Percentiles rank a stretch among this genome's conserved stretches.
phyloP scores from a whole-genome alignment of 2,797 vertebrate species.

The Bucorvus abyssinicus region DNA sequence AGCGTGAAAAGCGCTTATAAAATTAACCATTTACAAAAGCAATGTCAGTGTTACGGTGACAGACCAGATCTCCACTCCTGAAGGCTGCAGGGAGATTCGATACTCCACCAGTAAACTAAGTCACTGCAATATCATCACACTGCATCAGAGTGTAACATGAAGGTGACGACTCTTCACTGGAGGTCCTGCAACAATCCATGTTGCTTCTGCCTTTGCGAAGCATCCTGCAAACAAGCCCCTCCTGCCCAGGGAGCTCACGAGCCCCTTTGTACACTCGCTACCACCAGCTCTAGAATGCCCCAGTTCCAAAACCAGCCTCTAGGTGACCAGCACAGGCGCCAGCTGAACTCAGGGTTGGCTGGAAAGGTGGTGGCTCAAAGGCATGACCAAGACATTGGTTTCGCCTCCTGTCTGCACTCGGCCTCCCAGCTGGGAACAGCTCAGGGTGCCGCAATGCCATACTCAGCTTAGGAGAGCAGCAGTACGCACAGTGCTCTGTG shows the following conservation, averaged over 20 bases:
- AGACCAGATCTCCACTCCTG: not conserved
- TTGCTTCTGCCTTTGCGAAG: not conserved
- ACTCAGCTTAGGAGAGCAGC: not conserved
- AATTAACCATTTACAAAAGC: not conserved
- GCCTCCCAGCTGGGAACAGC: not conserved
- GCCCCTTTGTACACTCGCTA: fast-evolving
- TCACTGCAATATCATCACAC: not conserved
- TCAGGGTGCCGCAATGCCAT: not conserved
- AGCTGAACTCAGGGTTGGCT: not conserved
- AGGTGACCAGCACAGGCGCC: not conserved
- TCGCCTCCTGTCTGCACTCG: not conserved
- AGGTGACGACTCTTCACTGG: not conserved
- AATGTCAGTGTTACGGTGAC: not conserved
- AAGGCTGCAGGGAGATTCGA: not conserved
- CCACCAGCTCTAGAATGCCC: not conserved
- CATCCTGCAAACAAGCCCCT: not conserved
- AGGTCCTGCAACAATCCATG: not conserved
- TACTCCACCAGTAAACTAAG: not conserved
- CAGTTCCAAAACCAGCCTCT: not conserved
- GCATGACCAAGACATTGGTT: not conserved
- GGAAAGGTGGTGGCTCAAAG: not conserved
- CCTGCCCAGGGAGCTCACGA: not conserved
- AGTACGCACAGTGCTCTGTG: fast-evolving
- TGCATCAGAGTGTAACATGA: fast-evolving
- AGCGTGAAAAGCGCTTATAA: not conserved